phyloP scores from a whole-genome alignment of 2,888 invertebrate species.

The Mesoligia furuncula region DNA sequence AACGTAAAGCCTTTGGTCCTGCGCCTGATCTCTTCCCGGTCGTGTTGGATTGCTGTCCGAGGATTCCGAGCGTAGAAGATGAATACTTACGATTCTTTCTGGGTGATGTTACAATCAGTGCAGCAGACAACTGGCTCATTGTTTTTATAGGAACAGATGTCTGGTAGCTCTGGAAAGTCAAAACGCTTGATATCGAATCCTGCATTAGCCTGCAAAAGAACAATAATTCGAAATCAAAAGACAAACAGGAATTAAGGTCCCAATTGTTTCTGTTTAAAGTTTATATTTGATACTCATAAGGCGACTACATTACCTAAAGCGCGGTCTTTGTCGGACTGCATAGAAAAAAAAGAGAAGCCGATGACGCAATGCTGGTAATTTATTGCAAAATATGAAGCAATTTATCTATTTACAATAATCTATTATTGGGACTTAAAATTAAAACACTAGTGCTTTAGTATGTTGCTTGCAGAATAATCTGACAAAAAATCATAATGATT shows the following conservation, averaged over 20 bases:
- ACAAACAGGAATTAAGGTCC: neutral
- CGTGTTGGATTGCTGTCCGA: neutral
- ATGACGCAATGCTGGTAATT: no score
- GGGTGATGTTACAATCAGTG: slow-evolving; percentile 19
- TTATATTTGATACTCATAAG: neutral
- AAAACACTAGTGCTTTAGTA: no score
- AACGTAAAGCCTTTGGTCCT: neutral
- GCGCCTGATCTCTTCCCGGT: neutral
- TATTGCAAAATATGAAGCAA: no score
- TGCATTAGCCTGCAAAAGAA: slow-evolving; percentile 30
- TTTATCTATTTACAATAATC: no score
- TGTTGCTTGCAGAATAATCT: no score
- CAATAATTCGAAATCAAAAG: neutral
- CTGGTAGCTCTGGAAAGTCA: slow-evolving; percentile 24
- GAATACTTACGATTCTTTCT: neutral
- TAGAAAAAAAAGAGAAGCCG: no score
- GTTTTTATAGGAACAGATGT: slow-evolving; percentile 41
- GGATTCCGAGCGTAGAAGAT: neutral
- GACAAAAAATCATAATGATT: no score
- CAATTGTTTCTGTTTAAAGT: neutral
- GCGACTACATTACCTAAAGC: neutral
- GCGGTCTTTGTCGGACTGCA: no score
- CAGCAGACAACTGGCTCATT: slow-evolving; percentile 42
- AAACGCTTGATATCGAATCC: neutral
- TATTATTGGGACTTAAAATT: no score